A percentile compares a stretch with the other conserved stretches of the same genome.
Evolutionary conservation across 2,113 vertebrate species (phyloP).

Genomic region (Spilogale gracilis): DNA sequence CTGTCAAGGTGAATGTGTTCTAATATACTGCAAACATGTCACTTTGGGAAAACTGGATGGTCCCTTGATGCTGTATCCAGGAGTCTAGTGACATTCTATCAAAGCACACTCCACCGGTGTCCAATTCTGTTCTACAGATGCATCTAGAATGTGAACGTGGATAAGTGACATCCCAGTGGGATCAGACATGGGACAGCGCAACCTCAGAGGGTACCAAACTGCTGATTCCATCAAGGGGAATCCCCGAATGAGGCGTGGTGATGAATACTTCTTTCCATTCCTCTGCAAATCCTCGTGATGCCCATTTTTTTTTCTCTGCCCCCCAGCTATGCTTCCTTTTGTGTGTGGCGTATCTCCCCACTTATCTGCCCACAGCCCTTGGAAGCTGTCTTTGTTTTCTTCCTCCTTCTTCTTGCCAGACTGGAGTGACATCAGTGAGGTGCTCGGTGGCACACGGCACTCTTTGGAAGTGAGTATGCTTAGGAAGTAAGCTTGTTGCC

Average conservation of each 20-base stretch:
- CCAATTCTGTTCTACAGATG: neutral
- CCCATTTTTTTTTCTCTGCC: neutral
- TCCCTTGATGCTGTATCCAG: constrained; percentile 9
- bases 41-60: neutral
- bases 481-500: neutral
- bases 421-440: neutral
- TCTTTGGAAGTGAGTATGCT: neutral
- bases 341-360: neutral
- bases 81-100: constrained; percentile 56
- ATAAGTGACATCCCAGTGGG: neutral
- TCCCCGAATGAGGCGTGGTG: neutral
- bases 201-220: neutral
- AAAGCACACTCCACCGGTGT: constrained; percentile 6
- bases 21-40: neutral
- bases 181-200: neutral
- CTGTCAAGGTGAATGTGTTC: neutral
- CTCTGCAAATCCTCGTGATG: neutral
- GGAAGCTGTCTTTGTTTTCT: neutral
- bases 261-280: neutral
- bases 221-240: neutral
- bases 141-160: neutral
- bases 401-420: neutral
- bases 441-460: neutral
- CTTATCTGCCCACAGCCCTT: neutral
- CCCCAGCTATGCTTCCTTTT: neutral